These are phyloP conservation scores for Sardinella longiceps DNA, from an alignment of 2,797 vertebrate genomes.

Conservation along the genomic window DNA sequence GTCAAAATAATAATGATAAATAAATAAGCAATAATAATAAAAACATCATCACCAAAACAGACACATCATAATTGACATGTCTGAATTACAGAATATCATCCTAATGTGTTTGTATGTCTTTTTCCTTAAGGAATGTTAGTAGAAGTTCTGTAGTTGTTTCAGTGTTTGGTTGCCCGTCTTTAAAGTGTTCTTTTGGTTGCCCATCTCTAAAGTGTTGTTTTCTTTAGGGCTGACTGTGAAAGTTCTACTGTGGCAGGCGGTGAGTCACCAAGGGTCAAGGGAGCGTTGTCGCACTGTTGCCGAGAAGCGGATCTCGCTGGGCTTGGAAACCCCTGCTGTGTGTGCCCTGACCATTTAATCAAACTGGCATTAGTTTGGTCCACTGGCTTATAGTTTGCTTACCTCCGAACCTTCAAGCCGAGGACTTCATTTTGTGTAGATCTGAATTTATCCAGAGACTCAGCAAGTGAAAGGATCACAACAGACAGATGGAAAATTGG, in stretches of 20 bases:
- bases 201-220: neutral
- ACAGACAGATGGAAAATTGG: constrained; percentile 55
- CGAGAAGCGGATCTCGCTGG: constrained; percentile 49
- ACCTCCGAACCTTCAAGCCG: constrained; percentile 66
- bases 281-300: constrained; percentile 51
- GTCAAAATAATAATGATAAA: constrained; percentile 1
- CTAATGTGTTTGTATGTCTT: neutral
- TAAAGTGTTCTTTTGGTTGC: neutral
- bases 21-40: neutral
- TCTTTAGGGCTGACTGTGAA: neutral
- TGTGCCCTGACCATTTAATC: constrained; percentile 73
- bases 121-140: neutral
- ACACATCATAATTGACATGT: neutral
- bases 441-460: constrained; percentile 65
- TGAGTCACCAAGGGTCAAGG: constrained; percentile 45
- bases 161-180: neutral
- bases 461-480: constrained; percentile 76
- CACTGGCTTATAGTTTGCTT: constrained; percentile 71
- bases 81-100: neutral
- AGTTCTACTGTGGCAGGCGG: neutral
- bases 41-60: neutral
- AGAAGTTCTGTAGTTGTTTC: neutral
- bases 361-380: constrained; percentile 74
- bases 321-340: constrained; percentile 70
- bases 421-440: constrained; percentile 69